A percentile compares a stretch with the other conserved stretches of the same genome.
phyloP scores from a whole-genome alignment of 2,888 invertebrate genomes.

The Nephrotoma appendiculata region DNA sequence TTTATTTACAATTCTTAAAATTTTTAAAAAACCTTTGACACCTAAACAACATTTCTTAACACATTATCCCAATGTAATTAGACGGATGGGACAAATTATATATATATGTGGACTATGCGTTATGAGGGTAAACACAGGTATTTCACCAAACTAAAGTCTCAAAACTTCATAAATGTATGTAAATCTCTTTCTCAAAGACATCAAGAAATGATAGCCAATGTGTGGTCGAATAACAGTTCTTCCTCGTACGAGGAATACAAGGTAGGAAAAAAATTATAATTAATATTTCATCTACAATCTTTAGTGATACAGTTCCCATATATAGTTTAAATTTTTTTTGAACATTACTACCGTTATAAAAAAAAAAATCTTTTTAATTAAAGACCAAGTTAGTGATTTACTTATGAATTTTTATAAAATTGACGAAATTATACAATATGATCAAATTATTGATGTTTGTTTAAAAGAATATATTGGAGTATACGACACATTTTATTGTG shows the following conservation, averaged over 20 bases:
- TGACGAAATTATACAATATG: too few species aligned
- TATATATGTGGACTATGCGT: conserved; percentile 12
- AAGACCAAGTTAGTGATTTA: too few species aligned
- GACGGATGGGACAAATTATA: conserved; percentile 12
- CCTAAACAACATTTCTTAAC: conserved; percentile 12
- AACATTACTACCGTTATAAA: neutral
- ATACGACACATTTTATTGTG: neutral
- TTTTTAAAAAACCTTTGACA: conserved; percentile 11
- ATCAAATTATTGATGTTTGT: too few species aligned
- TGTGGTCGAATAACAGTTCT: neutral
- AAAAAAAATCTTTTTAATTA: neutral
- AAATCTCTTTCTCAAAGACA: neutral
- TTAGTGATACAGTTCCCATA: neutral
- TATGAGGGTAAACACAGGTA: conserved; percentile 15
- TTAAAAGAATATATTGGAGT: too few species aligned
- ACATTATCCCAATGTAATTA: conserved; percentile 13
- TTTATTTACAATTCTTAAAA: neutral
- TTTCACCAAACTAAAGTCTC: neutral
- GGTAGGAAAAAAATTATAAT: neutral
- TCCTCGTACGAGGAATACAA: neutral
- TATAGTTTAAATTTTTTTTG: neutral
- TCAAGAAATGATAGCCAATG: neutral
- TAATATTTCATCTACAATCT: neutral
- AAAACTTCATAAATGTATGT: neutral
- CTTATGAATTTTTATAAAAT: too few species aligned